Evolutionary conservation across 2,113 vertebrate genomes (phyloP).

Genomic region (Crotalus tigris): DNA sequence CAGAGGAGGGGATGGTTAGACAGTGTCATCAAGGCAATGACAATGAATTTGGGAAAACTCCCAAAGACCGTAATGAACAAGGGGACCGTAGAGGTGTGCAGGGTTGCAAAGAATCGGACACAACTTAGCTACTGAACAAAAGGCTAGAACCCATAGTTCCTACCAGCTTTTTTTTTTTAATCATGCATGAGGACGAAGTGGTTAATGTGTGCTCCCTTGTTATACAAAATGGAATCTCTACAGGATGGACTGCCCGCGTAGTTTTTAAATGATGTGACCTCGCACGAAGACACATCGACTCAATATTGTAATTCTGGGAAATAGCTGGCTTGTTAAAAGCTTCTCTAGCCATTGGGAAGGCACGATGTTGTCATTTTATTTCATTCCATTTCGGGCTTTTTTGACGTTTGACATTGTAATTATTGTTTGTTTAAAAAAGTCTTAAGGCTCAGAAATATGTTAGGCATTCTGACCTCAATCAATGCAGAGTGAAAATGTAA

Average conservation of each 20-base stretch:
- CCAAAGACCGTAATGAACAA: too few relatives aligned
- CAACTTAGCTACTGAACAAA: too few relatives aligned
- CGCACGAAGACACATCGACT: slow-evolving; percentile 1
- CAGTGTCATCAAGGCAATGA: too few relatives aligned
- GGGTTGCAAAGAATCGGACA: too few relatives aligned
- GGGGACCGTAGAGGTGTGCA: too few relatives aligned
- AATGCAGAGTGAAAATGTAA: neutral
- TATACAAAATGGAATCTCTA: neutral
- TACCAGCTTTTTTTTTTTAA: too few relatives aligned
- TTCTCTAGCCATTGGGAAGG: neutral
- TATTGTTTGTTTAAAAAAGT: neutral
- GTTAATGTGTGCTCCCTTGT: neutral
- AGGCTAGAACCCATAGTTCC: neutral
- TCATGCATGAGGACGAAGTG: neutral
- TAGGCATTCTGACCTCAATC: neutral
- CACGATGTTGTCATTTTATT: neutral
- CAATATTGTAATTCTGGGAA: neutral
- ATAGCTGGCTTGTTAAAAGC: neutral
- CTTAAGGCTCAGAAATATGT: neutral
- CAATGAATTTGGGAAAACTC: too few relatives aligned
- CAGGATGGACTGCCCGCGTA: neutral
- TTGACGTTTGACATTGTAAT: neutral
- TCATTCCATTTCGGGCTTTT: neutral
- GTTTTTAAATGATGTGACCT: slow-evolving; percentile 9
- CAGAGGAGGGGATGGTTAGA: too few relatives aligned